phyloP scores from a whole-genome alignment of 1,140 invertebrate species.

The Pseudomyrmex gracilis region DNA sequence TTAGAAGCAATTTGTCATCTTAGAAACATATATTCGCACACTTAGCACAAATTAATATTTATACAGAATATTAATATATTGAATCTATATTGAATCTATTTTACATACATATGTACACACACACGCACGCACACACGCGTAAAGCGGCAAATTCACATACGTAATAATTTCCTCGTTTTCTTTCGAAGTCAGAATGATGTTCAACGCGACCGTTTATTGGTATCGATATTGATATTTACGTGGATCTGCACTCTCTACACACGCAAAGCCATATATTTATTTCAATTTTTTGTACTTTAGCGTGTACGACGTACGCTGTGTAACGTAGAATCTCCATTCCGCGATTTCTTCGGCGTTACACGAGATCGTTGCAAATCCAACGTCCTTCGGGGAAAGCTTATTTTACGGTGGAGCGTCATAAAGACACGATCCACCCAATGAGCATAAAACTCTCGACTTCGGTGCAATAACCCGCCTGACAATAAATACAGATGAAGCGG shows the following conservation, averaged over 20 bases:
- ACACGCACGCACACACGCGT: too few species aligned
- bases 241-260: slow-evolving; percentile 9
- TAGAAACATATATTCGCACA: neutral
- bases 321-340: slow-evolving; percentile 62
- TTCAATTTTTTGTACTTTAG: slow-evolving; percentile 29
- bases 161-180: neutral
- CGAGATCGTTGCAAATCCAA: slow-evolving; percentile 26
- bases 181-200: slow-evolving; percentile 32
- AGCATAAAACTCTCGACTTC: slow-evolving; percentile 72
- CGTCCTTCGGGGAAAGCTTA: slow-evolving; percentile 57
- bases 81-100: neutral
- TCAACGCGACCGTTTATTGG: neutral
- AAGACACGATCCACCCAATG: slow-evolving; percentile 70
- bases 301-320: neutral
- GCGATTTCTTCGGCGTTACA: slow-evolving; percentile 23
- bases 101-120: too few species aligned
- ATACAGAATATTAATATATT: neutral
- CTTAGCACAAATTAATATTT: neutral
- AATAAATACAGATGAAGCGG: slow-evolving; percentile 67
- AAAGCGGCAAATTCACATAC: neutral
- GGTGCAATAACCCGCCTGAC: slow-evolving; percentile 44
- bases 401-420: slow-evolving; percentile 70
- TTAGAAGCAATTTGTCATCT: neutral
- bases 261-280: slow-evolving; percentile 59
- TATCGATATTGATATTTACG: slow-evolving; percentile 18